These are phyloP conservation scores for Artemia franciscana DNA, from an alignment of 1,140 invertebrate species.

Conservation along the genomic window DNA sequence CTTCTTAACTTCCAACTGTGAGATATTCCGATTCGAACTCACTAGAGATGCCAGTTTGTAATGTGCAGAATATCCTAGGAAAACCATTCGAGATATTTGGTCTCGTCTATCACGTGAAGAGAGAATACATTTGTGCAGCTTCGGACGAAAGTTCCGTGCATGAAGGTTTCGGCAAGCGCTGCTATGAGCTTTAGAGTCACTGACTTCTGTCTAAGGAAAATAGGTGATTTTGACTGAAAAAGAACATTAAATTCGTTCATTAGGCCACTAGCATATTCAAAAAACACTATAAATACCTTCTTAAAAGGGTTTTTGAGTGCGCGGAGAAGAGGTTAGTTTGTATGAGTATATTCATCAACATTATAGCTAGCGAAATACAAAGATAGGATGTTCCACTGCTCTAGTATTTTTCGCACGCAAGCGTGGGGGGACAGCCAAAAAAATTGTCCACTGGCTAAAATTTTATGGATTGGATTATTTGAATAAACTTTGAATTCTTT, in stretches of 20 bases:
- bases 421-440: constrained; percentile 7
- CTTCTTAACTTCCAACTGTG: not conserved
- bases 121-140: not conserved
- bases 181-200: constrained; percentile 9
- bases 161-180: constrained; percentile 10
- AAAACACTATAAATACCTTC: constrained; percentile 17
- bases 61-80: not conserved
- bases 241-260: constrained; percentile 16
- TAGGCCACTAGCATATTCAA: constrained; percentile 14
- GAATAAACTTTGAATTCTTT: constrained; percentile 9
- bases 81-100: not conserved
- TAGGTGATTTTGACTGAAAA: constrained; percentile 16
- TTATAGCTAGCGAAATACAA: constrained; percentile 17
- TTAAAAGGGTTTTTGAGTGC: constrained; percentile 17
- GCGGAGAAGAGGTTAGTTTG: constrained; percentile 16
- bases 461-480: constrained; percentile 4
- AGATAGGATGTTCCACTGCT: constrained; percentile 16
- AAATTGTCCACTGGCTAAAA: constrained; percentile 5
- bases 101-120: constrained; percentile 7
- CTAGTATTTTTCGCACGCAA: constrained; percentile 5
- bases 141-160: constrained; percentile 8
- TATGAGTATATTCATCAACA: constrained; percentile 18
- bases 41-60: too few species aligned
- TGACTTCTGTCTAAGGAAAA: constrained; percentile 15
- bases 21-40: not conserved